A percentile compares a stretch with the other conserved stretches of the same genome.
These are phyloP conservation scores for Tiphia femorata DNA, from an alignment of 2,888 invertebrate genomes.

Conservation along the genomic window DNA sequence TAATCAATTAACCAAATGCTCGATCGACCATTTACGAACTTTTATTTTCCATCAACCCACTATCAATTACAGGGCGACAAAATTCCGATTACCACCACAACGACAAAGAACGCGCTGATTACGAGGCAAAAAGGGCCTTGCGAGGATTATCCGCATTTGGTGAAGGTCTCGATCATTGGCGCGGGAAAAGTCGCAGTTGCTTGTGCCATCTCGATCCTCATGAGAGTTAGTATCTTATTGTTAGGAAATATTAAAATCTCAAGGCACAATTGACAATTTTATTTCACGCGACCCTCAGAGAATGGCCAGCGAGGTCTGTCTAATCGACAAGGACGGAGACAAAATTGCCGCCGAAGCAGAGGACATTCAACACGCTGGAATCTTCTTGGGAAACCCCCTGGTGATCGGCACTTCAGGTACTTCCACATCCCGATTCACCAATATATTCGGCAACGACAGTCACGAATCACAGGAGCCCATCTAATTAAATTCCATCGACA, in stretches of 20 bases:
- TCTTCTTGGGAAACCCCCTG: conserved; percentile 70
- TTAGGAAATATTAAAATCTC: too few relatives aligned
- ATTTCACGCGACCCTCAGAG: conserved; percentile 58
- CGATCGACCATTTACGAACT: neutral
- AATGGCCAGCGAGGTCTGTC: conserved; percentile 71
- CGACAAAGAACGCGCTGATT: conserved; percentile 60
- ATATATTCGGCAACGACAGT: too few relatives aligned
- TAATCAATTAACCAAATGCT: neutral
- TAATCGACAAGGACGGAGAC: conserved; percentile 71
- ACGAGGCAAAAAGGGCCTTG: conserved; percentile 52
- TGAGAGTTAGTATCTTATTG: conserved; percentile 67
- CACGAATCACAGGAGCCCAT: too few relatives aligned
- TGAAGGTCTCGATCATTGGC: conserved; percentile 59
- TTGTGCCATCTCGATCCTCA: conserved; percentile 71
- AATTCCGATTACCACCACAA: conserved; percentile 47
- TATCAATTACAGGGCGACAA: conserved; percentile 38
- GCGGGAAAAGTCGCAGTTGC: conserved; percentile 72
- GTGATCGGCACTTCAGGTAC: conserved; percentile 66
- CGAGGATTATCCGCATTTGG: conserved; percentile 53
- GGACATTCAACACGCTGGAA: conserved; percentile 73
- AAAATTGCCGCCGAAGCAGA: conserved; percentile 73
- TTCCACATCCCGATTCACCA: too few relatives aligned
- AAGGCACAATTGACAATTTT: too few relatives aligned
- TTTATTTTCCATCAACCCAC: too few relatives aligned
- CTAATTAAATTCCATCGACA: too few relatives aligned